These are phyloP conservation scores for Gopherus evgoodei DNA, from an alignment of 2,113 vertebrate species.

Conservation along the genomic window DNA sequence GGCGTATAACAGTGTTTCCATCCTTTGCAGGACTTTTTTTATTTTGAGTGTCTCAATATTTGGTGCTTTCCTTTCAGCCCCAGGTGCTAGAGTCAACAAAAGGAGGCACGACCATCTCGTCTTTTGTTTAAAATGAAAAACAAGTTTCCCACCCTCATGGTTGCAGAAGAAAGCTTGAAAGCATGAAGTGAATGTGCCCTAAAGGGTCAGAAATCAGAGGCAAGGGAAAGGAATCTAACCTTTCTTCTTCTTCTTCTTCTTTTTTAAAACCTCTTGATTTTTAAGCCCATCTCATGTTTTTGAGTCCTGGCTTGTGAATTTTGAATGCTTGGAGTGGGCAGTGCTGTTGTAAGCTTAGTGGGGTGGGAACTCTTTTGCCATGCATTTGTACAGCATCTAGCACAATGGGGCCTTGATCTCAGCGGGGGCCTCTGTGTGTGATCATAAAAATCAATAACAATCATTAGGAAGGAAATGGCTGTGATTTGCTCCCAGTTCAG, in stretches of 20 bases:
- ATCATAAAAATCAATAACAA: not conserved
- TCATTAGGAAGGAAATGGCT: not conserved
- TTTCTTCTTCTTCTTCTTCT: not conserved
- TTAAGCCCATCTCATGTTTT: not conserved
- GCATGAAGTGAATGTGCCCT: not conserved
- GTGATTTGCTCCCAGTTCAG: rapidly evolving
- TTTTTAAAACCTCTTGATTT: not conserved
- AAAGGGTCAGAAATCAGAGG: not conserved
- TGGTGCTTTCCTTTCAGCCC: rapidly evolving
- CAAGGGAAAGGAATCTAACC: not conserved
- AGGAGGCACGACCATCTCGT: rapidly evolving
- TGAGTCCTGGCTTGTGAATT: not conserved
- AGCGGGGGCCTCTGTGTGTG: not conserved
- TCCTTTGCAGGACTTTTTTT: too few relatives aligned
- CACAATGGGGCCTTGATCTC: not conserved
- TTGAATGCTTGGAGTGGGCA: not conserved
- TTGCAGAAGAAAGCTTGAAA: not conserved
- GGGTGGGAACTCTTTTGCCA: not conserved
- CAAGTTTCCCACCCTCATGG: not conserved
- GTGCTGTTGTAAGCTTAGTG: rapidly evolving
- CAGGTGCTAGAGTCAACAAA: too few relatives aligned
- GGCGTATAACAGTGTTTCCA: not conserved
- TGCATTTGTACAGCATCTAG: not conserved
- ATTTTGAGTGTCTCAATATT: not conserved
- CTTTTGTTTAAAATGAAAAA: not conserved